Base-by-base conservation (phyloP, 2,888 invertebrate species). In the Listrodromus nycthemerus region DNA sequence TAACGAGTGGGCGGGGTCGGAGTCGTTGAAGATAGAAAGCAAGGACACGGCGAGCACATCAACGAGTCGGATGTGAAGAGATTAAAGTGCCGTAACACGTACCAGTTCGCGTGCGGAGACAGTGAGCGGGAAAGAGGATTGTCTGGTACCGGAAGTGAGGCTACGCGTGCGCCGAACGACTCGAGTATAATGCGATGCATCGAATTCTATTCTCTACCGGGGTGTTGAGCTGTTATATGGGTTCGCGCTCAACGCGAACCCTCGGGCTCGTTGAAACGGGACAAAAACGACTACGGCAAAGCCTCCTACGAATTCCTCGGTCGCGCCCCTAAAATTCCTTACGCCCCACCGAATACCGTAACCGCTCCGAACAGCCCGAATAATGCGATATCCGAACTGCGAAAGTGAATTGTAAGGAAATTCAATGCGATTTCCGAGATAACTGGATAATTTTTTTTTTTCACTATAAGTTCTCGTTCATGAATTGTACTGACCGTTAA, bases 71-170 rank as follows among this genome's bases (percentile, higher is more conserved):
- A 13, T 48, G 27, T n/a, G 24, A 41, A 33, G 24, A 55, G 75
- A 66, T 75, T 75, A 66, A 75, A 75, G 65, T 65, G 75, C 37
- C 66, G 66, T 75, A 52, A 37, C 75, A 75, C 75, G 75, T 75
- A 55, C 41, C 16, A 55, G 61, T 19, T 63, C 30, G 73, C 30
- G 52, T 66, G 65, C 21, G 21, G 41, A 55, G 27, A 33, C 16
- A 55, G 52, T n/a, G 52, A 30, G 24, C 16, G 52, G 1, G 55
- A 37, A 24, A 16, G 24, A 6, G 37, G 41, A 21, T 37, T 41
- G 41, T 33, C 41, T 73, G 10, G 24, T 58, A 27, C 73, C 73
- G 58, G 73, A 73, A 73, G 19, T 19, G 27, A 24, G 73, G 58
- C 6, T n/a, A 61, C 61, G 73, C 13, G 41, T 27, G 33, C 58